Evolutionary conservation across 1,140 invertebrate species (phyloP).

Genomic region (Drosophila micromelanica): DNA sequence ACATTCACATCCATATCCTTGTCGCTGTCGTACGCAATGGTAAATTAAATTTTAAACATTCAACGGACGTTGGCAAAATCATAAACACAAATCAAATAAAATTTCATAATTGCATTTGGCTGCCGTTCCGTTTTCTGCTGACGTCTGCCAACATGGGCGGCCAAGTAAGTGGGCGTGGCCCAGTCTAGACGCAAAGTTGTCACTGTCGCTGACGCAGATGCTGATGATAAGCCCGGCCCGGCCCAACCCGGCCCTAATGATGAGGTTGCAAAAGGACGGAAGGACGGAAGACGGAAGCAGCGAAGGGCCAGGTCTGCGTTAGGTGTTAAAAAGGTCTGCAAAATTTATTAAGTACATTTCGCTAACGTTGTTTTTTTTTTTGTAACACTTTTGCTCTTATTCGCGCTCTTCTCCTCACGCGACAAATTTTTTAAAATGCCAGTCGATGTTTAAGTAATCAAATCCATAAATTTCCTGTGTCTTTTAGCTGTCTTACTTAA

Average conservation of each 20-base stretch:
- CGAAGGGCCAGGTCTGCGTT: background rate
- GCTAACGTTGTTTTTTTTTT: no score
- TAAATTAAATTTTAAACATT: slow-evolving; percentile 64
- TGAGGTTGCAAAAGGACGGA: slow-evolving; percentile 22
- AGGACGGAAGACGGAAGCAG: background rate
- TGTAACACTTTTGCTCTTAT: background rate
- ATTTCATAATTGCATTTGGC: slow-evolving; percentile 76
- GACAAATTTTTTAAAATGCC: no score
- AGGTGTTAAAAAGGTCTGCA: background rate
- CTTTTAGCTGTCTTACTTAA: background rate
- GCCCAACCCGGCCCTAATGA: background rate
- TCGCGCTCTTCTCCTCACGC: no score
- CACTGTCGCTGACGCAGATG: slow-evolving; percentile 32
- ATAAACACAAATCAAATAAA: slow-evolving; percentile 78
- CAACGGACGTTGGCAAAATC: slow-evolving; percentile 65
- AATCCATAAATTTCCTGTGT: background rate
- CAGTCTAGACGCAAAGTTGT: slow-evolving; percentile 47
- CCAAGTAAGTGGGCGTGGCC: slow-evolving; percentile 35
- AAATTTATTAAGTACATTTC: no score
- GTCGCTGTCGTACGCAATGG: background rate
- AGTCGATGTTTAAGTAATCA: slow-evolving; percentile 5
- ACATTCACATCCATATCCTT: no score
- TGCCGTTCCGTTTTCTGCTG: slow-evolving; percentile 60
- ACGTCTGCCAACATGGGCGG: slow-evolving; percentile 35
- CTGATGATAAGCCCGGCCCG: slow-evolving; percentile 24